These are phyloP conservation scores for Eueides isabella DNA, from an alignment of 1,140 invertebrate genomes.

Conservation along the genomic window DNA sequence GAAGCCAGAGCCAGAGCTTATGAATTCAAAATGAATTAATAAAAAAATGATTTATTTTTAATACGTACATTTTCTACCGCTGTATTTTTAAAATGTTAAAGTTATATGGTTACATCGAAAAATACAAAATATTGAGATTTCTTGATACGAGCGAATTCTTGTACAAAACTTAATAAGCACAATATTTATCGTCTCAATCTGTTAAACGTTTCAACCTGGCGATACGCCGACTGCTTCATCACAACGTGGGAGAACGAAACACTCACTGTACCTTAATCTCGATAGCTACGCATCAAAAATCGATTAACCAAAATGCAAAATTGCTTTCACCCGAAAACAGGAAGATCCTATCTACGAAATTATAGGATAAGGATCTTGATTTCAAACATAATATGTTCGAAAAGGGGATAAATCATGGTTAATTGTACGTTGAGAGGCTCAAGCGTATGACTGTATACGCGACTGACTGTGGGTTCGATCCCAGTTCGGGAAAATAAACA, in stretches of 20 bases:
- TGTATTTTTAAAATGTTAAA: too few species aligned
- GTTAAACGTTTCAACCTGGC: not conserved
- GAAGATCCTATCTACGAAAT: constrained; percentile 33
- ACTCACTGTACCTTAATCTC: constrained; percentile 42
- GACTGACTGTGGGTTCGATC: too few species aligned
- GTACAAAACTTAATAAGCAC: not conserved
- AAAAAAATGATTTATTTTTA: too few species aligned
- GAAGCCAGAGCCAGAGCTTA: too few species aligned
- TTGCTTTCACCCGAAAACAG: constrained; percentile 28
- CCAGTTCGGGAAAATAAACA: too few species aligned
- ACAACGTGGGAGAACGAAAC: constrained; percentile 25
- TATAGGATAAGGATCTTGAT: constrained; percentile 31
- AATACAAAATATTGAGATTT: not conserved
- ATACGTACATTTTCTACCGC: too few species aligned
- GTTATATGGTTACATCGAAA: too few species aligned
- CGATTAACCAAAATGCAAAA: constrained; percentile 48
- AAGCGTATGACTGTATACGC: too few species aligned
- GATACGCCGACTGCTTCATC: constrained; percentile 1
- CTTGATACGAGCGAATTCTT: not conserved
- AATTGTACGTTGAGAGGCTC: too few species aligned
- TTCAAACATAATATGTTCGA: constrained; percentile 3
- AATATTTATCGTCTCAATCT: constrained; percentile 9
- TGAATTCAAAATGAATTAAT: too few species aligned
- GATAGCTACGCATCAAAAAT: constrained; percentile 42
- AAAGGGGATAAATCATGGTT: not conserved